These are phyloP conservation scores for Threskiornis aethiopicus DNA, from an alignment of 2,797 vertebrate genomes.

Conservation along the genomic window DNA sequence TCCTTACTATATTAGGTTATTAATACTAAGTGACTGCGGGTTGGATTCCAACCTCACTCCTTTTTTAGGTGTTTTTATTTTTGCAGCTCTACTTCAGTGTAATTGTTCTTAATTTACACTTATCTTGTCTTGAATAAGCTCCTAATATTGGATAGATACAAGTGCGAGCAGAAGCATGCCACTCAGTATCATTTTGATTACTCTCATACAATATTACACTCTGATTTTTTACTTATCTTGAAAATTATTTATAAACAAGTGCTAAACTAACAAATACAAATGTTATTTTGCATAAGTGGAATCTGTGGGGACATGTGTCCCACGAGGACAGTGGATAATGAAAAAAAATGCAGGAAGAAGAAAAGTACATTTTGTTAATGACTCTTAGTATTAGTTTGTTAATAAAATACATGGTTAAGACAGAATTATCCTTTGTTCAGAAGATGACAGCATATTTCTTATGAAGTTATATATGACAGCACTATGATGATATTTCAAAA, in stretches of 20 bases:
- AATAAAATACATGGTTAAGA: background rate
- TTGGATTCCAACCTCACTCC: background rate
- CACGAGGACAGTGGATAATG: background rate
- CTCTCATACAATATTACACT: background rate
- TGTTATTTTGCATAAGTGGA: background rate
- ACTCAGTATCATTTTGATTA: background rate
- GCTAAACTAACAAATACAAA: background rate
- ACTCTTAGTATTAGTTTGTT: background rate
- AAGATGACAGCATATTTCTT: background rate
- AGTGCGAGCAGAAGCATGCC: background rate
- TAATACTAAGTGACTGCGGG: background rate
- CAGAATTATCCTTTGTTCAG: background rate
- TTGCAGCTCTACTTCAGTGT: background rate
- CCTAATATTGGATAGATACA: background rate
- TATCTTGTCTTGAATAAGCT: background rate
- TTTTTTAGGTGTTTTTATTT: background rate
- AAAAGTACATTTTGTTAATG: accelerated
- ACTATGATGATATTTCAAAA: background rate
- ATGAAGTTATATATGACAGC: background rate
- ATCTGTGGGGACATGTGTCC: background rate
- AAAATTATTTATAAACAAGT: background rate
- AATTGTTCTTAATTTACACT: background rate
- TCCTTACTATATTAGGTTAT: background rate
- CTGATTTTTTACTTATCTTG: background rate
- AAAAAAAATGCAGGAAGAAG: background rate